Evolutionary conservation across 1,140 invertebrate genomes (phyloP).

Genomic region (Propsilocerus akamusi): DNA sequence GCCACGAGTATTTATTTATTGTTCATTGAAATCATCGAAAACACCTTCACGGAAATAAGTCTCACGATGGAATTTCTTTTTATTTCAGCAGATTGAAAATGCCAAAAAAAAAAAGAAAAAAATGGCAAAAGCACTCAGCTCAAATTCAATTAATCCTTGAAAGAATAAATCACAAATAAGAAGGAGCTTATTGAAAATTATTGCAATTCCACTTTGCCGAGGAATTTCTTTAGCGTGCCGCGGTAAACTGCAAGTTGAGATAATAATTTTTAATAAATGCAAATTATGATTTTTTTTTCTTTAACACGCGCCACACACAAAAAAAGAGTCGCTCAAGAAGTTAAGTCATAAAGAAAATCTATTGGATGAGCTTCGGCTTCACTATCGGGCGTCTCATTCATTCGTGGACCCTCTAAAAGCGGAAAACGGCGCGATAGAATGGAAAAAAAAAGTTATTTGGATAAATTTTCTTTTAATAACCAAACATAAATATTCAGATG

Average conservation of each 20-base stretch:
- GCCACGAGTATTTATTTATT: no score
- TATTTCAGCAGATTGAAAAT: no score
- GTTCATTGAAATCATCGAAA: no score
- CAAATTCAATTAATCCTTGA: no score
- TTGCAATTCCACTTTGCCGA: neutral
- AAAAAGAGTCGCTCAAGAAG: neutral
- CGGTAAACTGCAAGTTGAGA: neutral
- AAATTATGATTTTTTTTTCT: neutral
- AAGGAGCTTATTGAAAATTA: neutral
- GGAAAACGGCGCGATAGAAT: neutral
- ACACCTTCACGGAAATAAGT: no score
- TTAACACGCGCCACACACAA: neutral
- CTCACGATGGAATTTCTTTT: no score
- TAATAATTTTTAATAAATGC: neutral
- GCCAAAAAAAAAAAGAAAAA: no score
- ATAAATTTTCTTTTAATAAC: slow-evolving; percentile 3
- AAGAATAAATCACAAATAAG: neutral
- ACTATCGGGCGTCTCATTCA: neutral
- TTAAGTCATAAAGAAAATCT: slow-evolving; percentile 1
- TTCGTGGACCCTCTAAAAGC: neutral
- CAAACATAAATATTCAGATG: slow-evolving; percentile 2
- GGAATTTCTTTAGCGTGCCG: neutral
- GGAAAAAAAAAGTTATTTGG: neutral
- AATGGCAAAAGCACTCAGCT: neutral
- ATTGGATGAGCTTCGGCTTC: neutral